Evolutionary conservation across 2,113 vertebrate genomes (phyloP).

Genomic region (Macquaria ambigua): DNA sequence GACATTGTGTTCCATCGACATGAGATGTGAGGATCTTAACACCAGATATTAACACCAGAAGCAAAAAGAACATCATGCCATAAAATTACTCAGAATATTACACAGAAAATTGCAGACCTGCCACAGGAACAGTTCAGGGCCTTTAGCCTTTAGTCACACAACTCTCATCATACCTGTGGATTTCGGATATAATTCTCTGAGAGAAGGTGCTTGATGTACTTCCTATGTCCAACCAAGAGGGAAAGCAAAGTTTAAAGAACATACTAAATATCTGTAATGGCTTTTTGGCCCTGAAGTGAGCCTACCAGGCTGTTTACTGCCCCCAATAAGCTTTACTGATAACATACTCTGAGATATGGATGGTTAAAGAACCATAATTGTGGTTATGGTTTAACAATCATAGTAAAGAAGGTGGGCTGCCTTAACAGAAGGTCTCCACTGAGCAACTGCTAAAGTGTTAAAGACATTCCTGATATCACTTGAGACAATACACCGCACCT

Average conservation of each 20-base stretch:
- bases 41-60: neutral
- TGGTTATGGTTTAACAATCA: neutral
- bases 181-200: neutral
- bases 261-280: neutral
- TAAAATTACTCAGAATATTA: neutral
- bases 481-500: neutral
- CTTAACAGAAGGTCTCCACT: neutral
- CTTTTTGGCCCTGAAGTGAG: neutral
- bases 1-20: neutral
- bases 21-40: constrained; percentile 7
- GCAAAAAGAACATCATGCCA: neutral
- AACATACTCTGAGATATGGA: neutral
- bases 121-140: neutral
- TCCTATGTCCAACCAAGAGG: neutral
- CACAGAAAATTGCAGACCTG: neutral
- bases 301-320: neutral
- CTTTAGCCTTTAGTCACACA: neutral
- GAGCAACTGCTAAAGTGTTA: neutral
- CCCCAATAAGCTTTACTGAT: neutral
- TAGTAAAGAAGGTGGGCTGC: neutral
- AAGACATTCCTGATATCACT: neutral
- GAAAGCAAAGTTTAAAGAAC: neutral
- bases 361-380: neutral
- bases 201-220: neutral
- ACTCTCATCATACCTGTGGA: neutral